Evolutionary conservation across 2,888 invertebrate genomes (phyloP).

Genomic region (Lithosia quadra): DNA sequence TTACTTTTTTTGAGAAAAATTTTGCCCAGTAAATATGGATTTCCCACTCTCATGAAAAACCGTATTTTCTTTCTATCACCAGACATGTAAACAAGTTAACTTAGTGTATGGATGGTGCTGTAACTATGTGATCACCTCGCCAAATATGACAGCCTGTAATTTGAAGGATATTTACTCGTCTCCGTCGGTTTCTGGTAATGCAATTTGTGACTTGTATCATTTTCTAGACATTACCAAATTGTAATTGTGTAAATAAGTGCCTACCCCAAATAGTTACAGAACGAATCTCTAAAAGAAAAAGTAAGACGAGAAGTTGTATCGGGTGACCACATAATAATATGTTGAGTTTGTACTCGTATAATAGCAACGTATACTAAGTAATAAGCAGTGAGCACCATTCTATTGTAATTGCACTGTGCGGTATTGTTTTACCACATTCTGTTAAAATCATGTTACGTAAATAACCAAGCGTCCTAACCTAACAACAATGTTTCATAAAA

Average conservation of each 20-base stretch:
- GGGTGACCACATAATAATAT: too few relatives aligned
- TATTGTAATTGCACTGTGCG: neutral
- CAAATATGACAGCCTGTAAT: too few relatives aligned
- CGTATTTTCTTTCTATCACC: neutral
- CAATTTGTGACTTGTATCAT: too few relatives aligned
- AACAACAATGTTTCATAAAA: neutral
- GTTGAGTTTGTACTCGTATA: neutral
- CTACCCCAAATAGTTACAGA: neutral
- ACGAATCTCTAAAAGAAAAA: neutral
- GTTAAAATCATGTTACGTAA: neutral
- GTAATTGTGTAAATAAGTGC: too few relatives aligned
- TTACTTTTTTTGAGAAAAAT: constrained; percentile 2
- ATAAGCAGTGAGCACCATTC: neutral
- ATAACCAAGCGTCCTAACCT: neutral
- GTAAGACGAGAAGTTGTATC: neutral
- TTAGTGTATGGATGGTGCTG: neutral
- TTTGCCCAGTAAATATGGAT: neutral
- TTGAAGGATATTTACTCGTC: too few relatives aligned
- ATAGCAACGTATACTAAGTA: neutral
- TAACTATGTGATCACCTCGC: neutral
- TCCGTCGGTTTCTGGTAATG: too few relatives aligned
- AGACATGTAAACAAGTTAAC: neutral
- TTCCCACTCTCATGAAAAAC: neutral
- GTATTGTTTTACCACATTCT: neutral
- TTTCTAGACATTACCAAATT: too few relatives aligned